Evolutionary conservation across 2,797 vertebrate species (phyloP), one percentile per base, ranked within the genome.

Genomic region (Halcyon leucocephala): DNA sequence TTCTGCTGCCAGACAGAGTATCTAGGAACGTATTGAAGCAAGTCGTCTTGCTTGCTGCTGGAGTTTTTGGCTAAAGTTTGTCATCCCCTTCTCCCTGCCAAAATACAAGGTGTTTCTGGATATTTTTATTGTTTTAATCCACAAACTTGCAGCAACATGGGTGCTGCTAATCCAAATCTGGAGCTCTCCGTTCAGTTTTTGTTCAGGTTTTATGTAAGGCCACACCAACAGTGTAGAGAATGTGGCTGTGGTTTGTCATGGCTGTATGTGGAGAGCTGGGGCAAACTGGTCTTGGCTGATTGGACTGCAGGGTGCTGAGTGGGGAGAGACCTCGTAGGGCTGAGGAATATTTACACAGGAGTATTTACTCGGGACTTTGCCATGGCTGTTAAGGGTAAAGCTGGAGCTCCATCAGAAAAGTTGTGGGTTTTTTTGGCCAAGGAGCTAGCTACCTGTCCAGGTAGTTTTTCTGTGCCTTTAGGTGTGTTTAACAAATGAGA

Each of bases 231-330:
- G 14, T 8, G 39, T 26, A 41, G 41, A 24, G 28, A 18, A 12
- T 4, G 0, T 42, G 49, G 12, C 31, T 41, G 67, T 55, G 25
- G n/a, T 18, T 44, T 1, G 0, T 25, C 22, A 2, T 5, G 18
- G 42, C 4, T 31, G 14, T 7, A 1, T 33, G 1, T 6, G 49
- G 61, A 31, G 61, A 31, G 39, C 35, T 58, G 86, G 20, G 6
- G 26, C 25, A n/a, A 33, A 21, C 29, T 46, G 28, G 28, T 10
- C 62, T 16, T 21, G 46, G n/a, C 35, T 29, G 24, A 25, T 22
- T 1, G 11, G 51, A 22, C 55, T 49, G 5, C 7, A 60, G 85
- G 22, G 39, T 25, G 11, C 33, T 2, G 24, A 6, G 61, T 6
- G 7, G 46, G 37, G n/a, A 46, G 44, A 37, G 22, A 12, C 3